These are phyloP conservation scores for Thunnus albacares DNA, from an alignment of 2,797 vertebrate species.

Conservation along the genomic window DNA sequence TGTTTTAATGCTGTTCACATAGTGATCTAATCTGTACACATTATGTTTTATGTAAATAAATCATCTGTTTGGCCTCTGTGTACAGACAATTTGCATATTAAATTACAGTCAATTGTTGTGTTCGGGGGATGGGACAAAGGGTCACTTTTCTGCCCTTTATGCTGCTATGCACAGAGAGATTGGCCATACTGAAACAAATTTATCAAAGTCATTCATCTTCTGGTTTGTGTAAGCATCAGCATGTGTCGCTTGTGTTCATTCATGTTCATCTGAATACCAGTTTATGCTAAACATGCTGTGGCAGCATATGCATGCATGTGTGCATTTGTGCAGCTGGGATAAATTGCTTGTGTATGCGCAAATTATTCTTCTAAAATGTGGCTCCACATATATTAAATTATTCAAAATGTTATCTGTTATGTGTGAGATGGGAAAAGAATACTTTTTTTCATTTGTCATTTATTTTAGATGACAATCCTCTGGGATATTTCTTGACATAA, in stretches of 20 bases:
- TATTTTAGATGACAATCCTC: slow-evolving; percentile 33
- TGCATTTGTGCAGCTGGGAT: slow-evolving; percentile 24
- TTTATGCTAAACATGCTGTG: slow-evolving; percentile 31
- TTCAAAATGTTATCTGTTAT: slow-evolving; percentile 43
- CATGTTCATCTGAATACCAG: slow-evolving; percentile 37
- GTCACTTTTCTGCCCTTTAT: slow-evolving; percentile 22
- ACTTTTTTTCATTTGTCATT: slow-evolving; percentile 14
- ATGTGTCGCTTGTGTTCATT: slow-evolving; percentile 17
- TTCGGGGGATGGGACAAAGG: background rate
- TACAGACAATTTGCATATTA: slow-evolving; percentile 24
- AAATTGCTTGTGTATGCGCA: slow-evolving; percentile 25
- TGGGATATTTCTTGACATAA: slow-evolving; percentile 31
- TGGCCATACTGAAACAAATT: background rate
- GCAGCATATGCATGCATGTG: slow-evolving; percentile 12
- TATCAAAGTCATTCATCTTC: slow-evolving; percentile 29
- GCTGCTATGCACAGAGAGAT: background rate
- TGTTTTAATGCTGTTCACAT: background rate
- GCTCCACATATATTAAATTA: slow-evolving; percentile 37
- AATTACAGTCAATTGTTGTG: slow-evolving; percentile 16
- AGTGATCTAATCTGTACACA: background rate
- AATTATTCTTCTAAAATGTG: slow-evolving; percentile 32
- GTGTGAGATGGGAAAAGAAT: background rate
- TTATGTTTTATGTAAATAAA: slow-evolving; percentile 25
- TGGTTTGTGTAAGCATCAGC: background rate
- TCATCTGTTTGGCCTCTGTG: background rate